phyloP scores from a whole-genome alignment of 2,113 vertebrate genomes.

The Oryzias curvinotus region DNA sequence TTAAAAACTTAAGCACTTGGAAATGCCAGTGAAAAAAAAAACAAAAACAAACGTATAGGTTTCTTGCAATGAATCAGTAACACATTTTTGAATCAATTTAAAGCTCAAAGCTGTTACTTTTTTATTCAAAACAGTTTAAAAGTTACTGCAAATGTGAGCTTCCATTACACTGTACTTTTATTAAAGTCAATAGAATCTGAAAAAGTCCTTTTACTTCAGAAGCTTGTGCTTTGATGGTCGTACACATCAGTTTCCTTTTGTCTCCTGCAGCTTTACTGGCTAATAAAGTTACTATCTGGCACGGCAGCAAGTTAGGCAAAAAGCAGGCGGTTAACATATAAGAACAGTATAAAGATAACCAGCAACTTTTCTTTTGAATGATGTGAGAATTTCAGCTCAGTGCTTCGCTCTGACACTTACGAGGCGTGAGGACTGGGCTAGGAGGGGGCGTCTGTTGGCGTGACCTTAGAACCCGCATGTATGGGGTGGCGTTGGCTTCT shows the following conservation, averaged over 20 bases:
- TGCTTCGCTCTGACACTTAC: conserved; percentile 67
- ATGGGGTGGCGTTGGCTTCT: conserved; percentile 71
- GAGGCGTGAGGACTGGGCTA: conserved; percentile 69
- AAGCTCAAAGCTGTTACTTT: background rate
- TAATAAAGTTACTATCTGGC: conserved; percentile 17
- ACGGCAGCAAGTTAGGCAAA: conserved; percentile 1
- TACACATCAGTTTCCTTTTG: too few relatives aligned
- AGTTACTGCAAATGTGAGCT: background rate
- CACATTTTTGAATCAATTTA: background rate
- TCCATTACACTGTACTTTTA: background rate
- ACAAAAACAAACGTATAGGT: too few relatives aligned
- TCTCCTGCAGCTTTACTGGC: conserved; percentile 13
- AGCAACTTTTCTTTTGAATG: conserved; percentile 26
- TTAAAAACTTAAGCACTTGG: too few relatives aligned
- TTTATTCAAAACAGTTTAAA: background rate
- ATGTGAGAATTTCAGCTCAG: conserved; percentile 28
- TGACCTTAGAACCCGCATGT: conserved; percentile 76
- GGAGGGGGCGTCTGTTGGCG: conserved; percentile 74
- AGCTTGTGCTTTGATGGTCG: too few relatives aligned
- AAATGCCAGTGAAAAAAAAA: too few relatives aligned
- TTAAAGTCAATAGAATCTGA: conserved; percentile 5
- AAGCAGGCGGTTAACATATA: conserved; percentile 3
- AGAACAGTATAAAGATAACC: conserved; percentile 25
- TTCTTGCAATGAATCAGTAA: background rate
- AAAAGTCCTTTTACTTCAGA: background rate